Percentiles rank a stretch among this genome's conserved stretches.
Conservation (phyloP, 2,113 vertebrate species). For the Naja naja region DNA sequence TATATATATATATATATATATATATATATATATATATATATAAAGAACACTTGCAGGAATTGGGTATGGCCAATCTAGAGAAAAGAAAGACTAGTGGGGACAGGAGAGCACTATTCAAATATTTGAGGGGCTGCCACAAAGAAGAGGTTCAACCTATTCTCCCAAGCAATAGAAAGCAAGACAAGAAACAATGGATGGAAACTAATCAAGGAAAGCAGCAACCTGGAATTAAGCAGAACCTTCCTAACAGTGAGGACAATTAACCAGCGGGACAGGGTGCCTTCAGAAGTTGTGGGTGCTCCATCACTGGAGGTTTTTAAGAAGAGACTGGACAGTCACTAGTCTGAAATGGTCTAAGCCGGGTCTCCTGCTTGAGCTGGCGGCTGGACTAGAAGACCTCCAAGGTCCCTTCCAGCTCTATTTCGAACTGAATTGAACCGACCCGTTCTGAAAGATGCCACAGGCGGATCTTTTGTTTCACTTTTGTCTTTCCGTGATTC, state of each 20-base stretch:
- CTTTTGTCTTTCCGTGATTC: background rate
- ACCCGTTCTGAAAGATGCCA: background rate
- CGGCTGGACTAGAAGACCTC: background rate
- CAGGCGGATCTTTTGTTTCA: background rate
- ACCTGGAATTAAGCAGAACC: background rate
- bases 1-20: too few species aligned
- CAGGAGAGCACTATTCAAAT: background rate
- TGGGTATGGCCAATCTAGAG: background rate
- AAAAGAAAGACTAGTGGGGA: background rate
- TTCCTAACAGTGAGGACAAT: background rate
- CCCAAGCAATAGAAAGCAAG: background rate
- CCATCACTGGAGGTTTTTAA: background rate
- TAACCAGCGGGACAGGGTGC: too few species aligned
- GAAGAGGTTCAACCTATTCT: background rate
- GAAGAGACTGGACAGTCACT: background rate
- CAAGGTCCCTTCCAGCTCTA: background rate
- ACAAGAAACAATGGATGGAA: background rate
- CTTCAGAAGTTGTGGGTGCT: background rate
- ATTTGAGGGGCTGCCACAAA: background rate
- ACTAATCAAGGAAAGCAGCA: background rate
- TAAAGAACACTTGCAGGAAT: background rate
- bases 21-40: too few species aligned
- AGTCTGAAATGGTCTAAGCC: background rate
- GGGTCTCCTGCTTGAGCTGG: background rate
- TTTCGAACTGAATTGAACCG: background rate